These are phyloP conservation scores for Jacana jacana DNA, from an alignment of 2,113 vertebrate genomes.

Conservation along the genomic window DNA sequence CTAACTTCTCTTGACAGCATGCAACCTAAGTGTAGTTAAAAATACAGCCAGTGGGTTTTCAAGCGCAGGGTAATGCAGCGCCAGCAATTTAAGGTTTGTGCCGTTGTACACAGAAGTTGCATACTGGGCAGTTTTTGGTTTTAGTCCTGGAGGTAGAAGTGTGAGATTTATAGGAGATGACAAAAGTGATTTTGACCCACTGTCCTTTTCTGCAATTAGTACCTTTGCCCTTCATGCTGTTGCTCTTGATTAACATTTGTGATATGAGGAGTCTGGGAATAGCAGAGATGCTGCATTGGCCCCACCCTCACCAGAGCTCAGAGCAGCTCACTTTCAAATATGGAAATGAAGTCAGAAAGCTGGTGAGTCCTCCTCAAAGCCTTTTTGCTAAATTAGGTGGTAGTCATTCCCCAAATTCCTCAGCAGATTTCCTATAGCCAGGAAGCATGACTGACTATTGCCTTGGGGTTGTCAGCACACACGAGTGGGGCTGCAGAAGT, in stretches of 20 bases:
- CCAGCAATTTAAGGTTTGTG: conserved; percentile 9
- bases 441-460: not conserved
- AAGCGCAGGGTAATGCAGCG: conserved; percentile 12
- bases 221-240: conserved; percentile 10
- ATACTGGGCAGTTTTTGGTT: conserved; percentile 19
- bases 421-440: not conserved
- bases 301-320: not conserved
- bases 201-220: not conserved
- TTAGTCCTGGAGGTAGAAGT: not conserved
- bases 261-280: accelerated
- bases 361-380: not conserved
- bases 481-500: not conserved
- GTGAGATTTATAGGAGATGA: conserved; percentile 34
- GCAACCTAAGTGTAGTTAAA: conserved; percentile 55
- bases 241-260: not conserved
- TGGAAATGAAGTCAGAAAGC: not conserved
- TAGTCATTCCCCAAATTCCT: not conserved
- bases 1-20: conserved; percentile 27
- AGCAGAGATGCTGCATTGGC: not conserved
- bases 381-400: not conserved
- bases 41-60: conserved; percentile 39
- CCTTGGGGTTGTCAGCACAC: too few relatives aligned
- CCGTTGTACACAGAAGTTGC: not conserved
- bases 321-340: not conserved
- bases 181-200: conserved; percentile 25